A percentile compares a stretch with the other conserved stretches of the same genome.
Evolutionary conservation across 2,797 vertebrate genomes (phyloP).

Genomic region (Chelmon rostratus): DNA sequence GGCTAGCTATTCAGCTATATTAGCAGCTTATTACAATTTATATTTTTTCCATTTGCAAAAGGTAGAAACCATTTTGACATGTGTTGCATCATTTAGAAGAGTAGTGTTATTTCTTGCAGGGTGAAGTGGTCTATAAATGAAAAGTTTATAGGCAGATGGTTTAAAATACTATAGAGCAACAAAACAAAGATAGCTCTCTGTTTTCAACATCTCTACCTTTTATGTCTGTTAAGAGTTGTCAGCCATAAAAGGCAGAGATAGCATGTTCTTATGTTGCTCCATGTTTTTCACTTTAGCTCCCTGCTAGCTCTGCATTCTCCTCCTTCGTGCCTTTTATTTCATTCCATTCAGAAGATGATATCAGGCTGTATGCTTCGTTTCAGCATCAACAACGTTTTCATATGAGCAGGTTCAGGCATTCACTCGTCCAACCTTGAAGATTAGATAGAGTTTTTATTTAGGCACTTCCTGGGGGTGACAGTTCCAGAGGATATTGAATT

Average conservation of each 20-base stretch:
- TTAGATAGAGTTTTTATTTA: slow-evolving; percentile 62
- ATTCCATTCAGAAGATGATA: slow-evolving; percentile 9
- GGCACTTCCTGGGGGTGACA: slow-evolving; percentile 50
- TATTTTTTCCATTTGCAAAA: slow-evolving; percentile 12
- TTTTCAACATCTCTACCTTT: background rate
- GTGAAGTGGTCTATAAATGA: background rate
- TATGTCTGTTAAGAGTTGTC: background rate
- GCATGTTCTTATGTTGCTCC: slow-evolving; percentile 3
- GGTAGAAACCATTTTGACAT: slow-evolving; percentile 4
- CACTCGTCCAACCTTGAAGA: slow-evolving; percentile 50
- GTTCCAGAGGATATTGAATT: slow-evolving; percentile 61
- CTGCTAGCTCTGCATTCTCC: background rate
- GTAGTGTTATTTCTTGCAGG: background rate
- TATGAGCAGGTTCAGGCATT: slow-evolving; percentile 37
- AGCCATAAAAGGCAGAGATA: background rate
- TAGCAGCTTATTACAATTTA: background rate
- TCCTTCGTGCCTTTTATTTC: slow-evolving; percentile 17
- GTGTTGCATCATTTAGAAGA: background rate
- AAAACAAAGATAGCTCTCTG: background rate
- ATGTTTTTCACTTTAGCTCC: slow-evolving; percentile 4
- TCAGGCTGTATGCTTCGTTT: slow-evolving; percentile 31
- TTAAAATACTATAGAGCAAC: background rate
- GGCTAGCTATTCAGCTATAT: background rate
- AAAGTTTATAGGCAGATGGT: background rate
- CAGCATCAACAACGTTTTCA: slow-evolving; percentile 23